These are phyloP conservation scores for Allolobophora icterica DNA, from an alignment of 2,888 invertebrate genomes.

Conservation along the genomic window DNA sequence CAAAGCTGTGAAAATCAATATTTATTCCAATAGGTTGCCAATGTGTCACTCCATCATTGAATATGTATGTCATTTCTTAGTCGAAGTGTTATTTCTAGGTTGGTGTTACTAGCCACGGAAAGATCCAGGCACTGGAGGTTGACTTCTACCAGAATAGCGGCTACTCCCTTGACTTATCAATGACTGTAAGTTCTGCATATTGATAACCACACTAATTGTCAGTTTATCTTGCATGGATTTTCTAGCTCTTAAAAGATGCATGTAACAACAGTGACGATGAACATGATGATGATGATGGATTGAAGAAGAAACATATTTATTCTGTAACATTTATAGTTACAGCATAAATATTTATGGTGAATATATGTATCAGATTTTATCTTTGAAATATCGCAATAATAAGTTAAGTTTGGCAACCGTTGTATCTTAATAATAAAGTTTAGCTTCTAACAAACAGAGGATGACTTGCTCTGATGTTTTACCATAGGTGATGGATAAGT, in stretches of 20 bases:
- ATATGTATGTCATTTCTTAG: neutral
- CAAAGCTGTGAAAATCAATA: too few species aligned
- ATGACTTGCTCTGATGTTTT: neutral
- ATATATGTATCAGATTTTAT: too few species aligned
- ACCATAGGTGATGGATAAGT: slow-evolving; percentile 78
- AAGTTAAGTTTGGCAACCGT: too few species aligned
- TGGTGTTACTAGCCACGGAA: slow-evolving; percentile 78
- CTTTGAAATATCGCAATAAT: too few species aligned
- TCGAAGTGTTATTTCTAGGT: slow-evolving; percentile 51
- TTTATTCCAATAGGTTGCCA: too few species aligned
- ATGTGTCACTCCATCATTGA: neutral
- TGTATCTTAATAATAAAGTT: too few species aligned
- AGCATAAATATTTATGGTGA: too few species aligned
- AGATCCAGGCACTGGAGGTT: slow-evolving; percentile 76
- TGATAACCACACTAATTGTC: neutral
- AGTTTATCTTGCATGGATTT: neutral
- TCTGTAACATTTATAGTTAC: too few species aligned
- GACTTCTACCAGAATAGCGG: slow-evolving; percentile 84
- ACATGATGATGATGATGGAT: neutral
- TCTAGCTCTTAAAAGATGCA: neutral
- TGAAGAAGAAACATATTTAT: neutral
- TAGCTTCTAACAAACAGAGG: neutral
- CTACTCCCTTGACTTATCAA: slow-evolving; percentile 79
- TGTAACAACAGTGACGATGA: neutral
- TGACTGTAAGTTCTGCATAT: slow-evolving; percentile 55